A percentile compares a stretch with the other conserved stretches of the same genome.
phyloP scores from a whole-genome alignment of 1,140 invertebrate genomes.

The Aphaenogaster ashmeadi region DNA sequence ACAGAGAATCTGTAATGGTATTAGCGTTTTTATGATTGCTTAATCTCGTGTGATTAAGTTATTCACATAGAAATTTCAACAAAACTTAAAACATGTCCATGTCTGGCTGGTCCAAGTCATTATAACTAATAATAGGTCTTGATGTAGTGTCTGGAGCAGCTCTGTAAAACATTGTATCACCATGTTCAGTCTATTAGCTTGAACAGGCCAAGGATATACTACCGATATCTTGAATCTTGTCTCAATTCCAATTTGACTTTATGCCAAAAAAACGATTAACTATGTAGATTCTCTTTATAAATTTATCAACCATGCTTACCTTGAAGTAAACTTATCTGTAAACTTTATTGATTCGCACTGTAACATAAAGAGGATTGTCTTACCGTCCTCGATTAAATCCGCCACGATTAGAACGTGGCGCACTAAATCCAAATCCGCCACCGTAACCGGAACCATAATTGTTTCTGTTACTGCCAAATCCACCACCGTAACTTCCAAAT shows the following conservation, averaged over 20 bases:
- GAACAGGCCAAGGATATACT: not conserved
- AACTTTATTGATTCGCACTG: not conserved
- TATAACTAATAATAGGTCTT: constrained; percentile 93
- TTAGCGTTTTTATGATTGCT: constrained; percentile 3
- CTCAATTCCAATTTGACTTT: not conserved
- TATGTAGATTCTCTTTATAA: not conserved
- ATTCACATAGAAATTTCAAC: constrained; percentile 49
- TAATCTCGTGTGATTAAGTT: not conserved
- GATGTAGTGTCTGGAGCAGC: constrained; percentile 88
- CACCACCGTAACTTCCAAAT: constrained; percentile 83
- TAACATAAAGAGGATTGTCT: constrained; percentile 58
- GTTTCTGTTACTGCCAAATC: constrained; percentile 78
- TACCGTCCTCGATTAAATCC: constrained; percentile 87
- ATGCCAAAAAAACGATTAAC: not conserved
- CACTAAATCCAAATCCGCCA: constrained; percentile 85
- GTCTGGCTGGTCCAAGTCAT: constrained; percentile 94
- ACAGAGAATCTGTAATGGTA: constrained; percentile 19
- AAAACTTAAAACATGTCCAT: constrained; percentile 90
- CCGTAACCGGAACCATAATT: constrained; percentile 81
- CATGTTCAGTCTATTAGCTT: constrained; percentile 38
- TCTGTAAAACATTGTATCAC: constrained; percentile 86
- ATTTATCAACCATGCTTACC: not conserved
- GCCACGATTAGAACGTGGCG: constrained; percentile 84
- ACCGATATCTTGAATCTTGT: constrained; percentile 13
- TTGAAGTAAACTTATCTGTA: not conserved